Evolutionary conservation across 1,140 invertebrate genomes (phyloP).

Genomic region (Drosophila mayri): DNA sequence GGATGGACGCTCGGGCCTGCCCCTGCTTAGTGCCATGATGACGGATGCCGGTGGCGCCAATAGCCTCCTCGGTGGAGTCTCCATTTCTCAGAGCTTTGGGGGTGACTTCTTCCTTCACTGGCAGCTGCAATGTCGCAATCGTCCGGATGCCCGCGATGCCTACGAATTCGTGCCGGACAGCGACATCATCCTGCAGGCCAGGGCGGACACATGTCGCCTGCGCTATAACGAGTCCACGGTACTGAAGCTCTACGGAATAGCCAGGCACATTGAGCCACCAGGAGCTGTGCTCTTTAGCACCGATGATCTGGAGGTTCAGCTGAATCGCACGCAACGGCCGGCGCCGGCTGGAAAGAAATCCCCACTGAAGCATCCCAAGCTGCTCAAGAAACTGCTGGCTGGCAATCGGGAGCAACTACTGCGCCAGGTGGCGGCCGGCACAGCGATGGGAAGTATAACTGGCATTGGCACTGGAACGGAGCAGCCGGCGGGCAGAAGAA

Average conservation of each 20-base stretch:
- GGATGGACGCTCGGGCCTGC: conserved; percentile 89
- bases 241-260: conserved; percentile 89
- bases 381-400: conserved; percentile 79
- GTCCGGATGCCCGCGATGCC: conserved; percentile 87
- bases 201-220: conserved; percentile 90
- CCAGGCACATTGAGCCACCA: conserved; percentile 88
- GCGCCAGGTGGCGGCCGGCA: conserved; percentile 50
- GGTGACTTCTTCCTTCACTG: conserved; percentile 84
- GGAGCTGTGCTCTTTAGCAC: conserved; percentile 90
- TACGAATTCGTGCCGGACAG: conserved; percentile 88
- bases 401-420: conserved; percentile 72
- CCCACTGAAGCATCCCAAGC: conserved; percentile 82
- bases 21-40: conserved; percentile 88
- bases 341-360: conserved; percentile 65
- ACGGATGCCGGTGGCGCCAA: conserved; percentile 89
- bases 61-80: conserved; percentile 78
- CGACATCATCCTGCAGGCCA: conserved; percentile 87
- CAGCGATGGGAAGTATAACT: background rate
- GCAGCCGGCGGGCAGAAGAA: conserved; percentile 23
- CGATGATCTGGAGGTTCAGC: conserved; percentile 79
- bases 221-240: conserved; percentile 90
- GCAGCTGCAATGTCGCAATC: conserved; percentile 81
- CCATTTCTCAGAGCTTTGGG: conserved; percentile 81
- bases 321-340: conserved; percentile 77
- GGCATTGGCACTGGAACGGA: conserved; percentile 24